Base-by-base conservation (phyloP, 2,888 invertebrate species). In the Enchytraeus crypticus region DNA sequence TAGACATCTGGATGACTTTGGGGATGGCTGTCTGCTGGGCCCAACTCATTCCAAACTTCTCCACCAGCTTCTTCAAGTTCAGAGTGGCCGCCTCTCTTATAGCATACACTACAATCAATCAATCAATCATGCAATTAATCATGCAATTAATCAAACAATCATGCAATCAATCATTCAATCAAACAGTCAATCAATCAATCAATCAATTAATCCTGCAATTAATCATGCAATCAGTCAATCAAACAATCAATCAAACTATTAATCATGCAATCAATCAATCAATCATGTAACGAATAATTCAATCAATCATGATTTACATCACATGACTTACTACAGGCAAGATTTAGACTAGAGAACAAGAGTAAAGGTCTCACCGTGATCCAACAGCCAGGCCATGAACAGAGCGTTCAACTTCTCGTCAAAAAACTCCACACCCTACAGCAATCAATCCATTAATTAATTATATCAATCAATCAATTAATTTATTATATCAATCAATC, bases 31-130 rank as follows among this genome's bases (percentile, higher is more conserved):
- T 30, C 29, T 27, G 38, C 38, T 61, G 61, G 8, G 38, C 32
- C 53, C 55, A 51, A 11, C 33, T 43, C 14, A 49, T 21, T 4
- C 61, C 61, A 49, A 57, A 61, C 38, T 49, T 49, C 47, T 56
- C 33, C 5, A 61, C 38, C 51, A 61, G 33, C 43, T 34, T 32
- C 26, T 29, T 34, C 38, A 61, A 32, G 51, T 45, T 33, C 1
- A 51, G 3, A 23, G 53, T 55, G 18, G 47, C 32, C 18, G 34
- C 47, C 34, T 61, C 61, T n/a, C 61, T 43, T 2, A 61, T 47
- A 27, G 53, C 51, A n/a, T 26, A 33, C 27, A 61, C 61, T 61
- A 21, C 53, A 30, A n/a, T n/a, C n/a, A n/a, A n/a, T n/a, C n/a
- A n/a, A n/a, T n/a, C n/a, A n/a, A n/a, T n/a, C n/a, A n/a, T n/a